Conservation (phyloP, 2,888 invertebrate species). For the Drosophila mulleri region DNA sequence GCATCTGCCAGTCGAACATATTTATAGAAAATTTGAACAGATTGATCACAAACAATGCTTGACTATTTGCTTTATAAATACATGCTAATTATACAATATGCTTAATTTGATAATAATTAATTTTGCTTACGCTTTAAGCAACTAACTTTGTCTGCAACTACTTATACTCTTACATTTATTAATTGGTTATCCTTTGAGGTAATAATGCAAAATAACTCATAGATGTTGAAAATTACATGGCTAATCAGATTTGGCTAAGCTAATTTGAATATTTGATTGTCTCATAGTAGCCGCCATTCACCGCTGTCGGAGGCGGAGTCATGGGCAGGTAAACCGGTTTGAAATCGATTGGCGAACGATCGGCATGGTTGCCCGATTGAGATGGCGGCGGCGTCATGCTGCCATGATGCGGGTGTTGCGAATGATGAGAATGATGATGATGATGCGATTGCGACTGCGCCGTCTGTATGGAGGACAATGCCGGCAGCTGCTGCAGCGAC, state of each 20-base stretch:
- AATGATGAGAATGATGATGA: slow-evolving; percentile 64
- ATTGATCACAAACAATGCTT: slow-evolving; percentile 31
- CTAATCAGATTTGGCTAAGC: slow-evolving; percentile 4
- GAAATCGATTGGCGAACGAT: slow-evolving; percentile 80
- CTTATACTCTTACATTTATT: slow-evolving; percentile 52
- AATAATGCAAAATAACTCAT: slow-evolving; percentile 54
- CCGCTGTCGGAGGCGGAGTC: slow-evolving; percentile 78
- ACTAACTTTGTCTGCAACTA: slow-evolving; percentile 60
- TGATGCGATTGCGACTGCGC: slow-evolving; percentile 50
- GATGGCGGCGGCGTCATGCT: slow-evolving; percentile 78
- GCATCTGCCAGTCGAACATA: slow-evolving; percentile 3
- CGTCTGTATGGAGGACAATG: slow-evolving; percentile 59
- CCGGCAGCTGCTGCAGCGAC: slow-evolving; percentile 79
- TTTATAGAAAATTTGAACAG: slow-evolving; percentile 18
- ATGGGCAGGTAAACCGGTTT: slow-evolving; percentile 82
- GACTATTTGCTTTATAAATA: slow-evolving; percentile 24
- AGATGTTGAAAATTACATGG: neutral
- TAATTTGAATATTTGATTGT: slow-evolving; percentile 82
- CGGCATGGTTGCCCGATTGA: slow-evolving; percentile 65
- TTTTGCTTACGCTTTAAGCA: slow-evolving; percentile 44
- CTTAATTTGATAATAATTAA: slow-evolving; percentile 30
- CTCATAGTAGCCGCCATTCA: slow-evolving; percentile 76
- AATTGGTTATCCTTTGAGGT: slow-evolving; percentile 74
- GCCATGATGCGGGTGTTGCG: slow-evolving; percentile 70
- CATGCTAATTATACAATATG: slow-evolving; percentile 36